Evolutionary conservation across 2,113 vertebrate species (phyloP).

Genomic region (Notothenia rossii): DNA sequence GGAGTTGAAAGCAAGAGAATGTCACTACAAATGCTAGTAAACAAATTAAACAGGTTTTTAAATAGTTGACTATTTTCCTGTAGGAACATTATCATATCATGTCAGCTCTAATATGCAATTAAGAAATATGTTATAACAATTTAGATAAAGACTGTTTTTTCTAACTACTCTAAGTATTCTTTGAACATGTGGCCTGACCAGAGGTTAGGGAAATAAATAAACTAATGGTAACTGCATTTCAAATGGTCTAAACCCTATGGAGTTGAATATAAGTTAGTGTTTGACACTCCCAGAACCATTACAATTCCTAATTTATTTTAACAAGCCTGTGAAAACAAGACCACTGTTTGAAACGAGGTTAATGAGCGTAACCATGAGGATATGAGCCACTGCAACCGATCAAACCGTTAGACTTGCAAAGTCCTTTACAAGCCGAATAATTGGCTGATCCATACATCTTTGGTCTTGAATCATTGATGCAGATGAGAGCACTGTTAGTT

Average conservation of each 20-base stretch:
- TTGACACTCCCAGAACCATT: background rate
- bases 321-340: conserved; percentile 27
- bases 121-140: too few relatives aligned
- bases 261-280: too few relatives aligned
- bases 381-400: conserved; percentile 33
- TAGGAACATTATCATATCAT: too few relatives aligned
- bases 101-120: too few relatives aligned
- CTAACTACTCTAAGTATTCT: background rate
- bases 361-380: conserved; percentile 48
- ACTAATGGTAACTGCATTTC: too few relatives aligned
- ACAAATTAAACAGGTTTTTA: too few relatives aligned
- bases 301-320: background rate
- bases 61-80: too few relatives aligned
- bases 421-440: conserved; percentile 46
- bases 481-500: conserved; percentile 16
- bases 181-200: background rate
- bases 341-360: conserved; percentile 40
- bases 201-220: background rate
- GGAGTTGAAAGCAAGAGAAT: too few relatives aligned
- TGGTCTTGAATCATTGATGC: conserved; percentile 58
- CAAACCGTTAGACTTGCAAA: conserved; percentile 38
- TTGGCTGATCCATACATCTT: conserved; percentile 53
- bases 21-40: too few relatives aligned
- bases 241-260: too few relatives aligned
- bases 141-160: background rate